Base-by-base conservation (phyloP, 2,797 vertebrate genomes). In the Fundulus diaphanus region DNA sequence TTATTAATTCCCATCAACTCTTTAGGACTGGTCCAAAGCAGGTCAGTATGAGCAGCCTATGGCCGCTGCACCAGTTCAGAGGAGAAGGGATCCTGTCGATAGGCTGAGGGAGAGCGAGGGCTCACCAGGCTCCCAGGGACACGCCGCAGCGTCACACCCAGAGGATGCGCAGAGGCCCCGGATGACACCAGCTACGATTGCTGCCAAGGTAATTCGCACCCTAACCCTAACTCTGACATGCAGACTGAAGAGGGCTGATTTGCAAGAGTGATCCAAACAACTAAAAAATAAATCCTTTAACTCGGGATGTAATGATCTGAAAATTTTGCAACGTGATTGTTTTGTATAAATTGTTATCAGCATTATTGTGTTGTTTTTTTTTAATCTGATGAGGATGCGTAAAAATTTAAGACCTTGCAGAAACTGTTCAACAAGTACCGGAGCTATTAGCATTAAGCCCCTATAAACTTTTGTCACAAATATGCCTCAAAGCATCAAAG, bases 21-120 rank as follows among this genome's bases (percentile, higher is more conserved):
- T 85, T 79, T 94, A 99, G 98, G 98, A 99, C 82, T 99, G 98
- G 98, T 96, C 97, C 88, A 98, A 98, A 93, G 94, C 96, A 70
- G 95, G 96, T 90, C 93, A 96, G 78, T 98, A 97, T 0, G 98
- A 99, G 85, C 97, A 96, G 83, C 95, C 96, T 0, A 85, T 88
- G 13, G 95, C 95, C 11, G 90, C 87, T 11, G 88, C 80, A 67
- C 88, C 80, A 86, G 89, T 98, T 59, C 98, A 97, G 89, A 95
- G 98, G 78, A 96, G 98, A 74, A 99, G 97, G 93, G 98, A 99
- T 77, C 95, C 96, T 0, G 92, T 96, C 16, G 97, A 99, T 78
- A 95, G 97, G 79, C 94, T 97, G 73, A 94, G 97, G 83, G 98
- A 98, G 75, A 87, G 89, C 0, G 97, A 99, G 88, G 90, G 90